Evolutionary conservation across 30 jellyfish, hydroid and myxozoan species (phyloP).

Genomic region (Aurelia coerulea): DNA sequence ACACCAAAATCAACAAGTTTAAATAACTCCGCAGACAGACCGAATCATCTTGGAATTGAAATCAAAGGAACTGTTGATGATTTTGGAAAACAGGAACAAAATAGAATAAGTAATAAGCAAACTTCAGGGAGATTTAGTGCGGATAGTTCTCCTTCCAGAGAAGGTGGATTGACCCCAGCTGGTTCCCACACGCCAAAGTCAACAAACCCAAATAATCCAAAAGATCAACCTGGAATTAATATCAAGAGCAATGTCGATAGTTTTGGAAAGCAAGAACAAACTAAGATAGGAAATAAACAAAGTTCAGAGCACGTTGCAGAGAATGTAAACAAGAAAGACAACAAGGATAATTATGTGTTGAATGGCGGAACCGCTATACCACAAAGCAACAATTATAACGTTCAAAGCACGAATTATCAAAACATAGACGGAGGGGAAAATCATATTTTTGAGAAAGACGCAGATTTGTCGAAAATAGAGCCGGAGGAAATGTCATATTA

Average conservation of each 20-base stretch:
- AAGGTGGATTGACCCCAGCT: no score
- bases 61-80: neutral
- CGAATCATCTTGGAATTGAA: neutral
- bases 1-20: neutral
- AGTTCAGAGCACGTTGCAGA: neutral
- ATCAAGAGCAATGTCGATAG: neutral
- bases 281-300: neutral
- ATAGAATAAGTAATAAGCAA: neutral
- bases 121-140: no score
- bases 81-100: neutral
- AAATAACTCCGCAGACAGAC: neutral
- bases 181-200: no score
- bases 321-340: neutral
- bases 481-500: neutral
- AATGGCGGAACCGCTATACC: constrained; percentile 48
- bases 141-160: no score
- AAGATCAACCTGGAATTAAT: neutral
- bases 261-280: neutral
- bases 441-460: neutral
- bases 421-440: neutral
- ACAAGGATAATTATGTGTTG: constrained; percentile 29
- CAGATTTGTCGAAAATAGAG: neutral
- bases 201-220: neutral
- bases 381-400: neutral
- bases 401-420: constrained; percentile 1